Conservation (phyloP, 2,113 vertebrate species). For the Coryphaenoides rupestris region DNA sequence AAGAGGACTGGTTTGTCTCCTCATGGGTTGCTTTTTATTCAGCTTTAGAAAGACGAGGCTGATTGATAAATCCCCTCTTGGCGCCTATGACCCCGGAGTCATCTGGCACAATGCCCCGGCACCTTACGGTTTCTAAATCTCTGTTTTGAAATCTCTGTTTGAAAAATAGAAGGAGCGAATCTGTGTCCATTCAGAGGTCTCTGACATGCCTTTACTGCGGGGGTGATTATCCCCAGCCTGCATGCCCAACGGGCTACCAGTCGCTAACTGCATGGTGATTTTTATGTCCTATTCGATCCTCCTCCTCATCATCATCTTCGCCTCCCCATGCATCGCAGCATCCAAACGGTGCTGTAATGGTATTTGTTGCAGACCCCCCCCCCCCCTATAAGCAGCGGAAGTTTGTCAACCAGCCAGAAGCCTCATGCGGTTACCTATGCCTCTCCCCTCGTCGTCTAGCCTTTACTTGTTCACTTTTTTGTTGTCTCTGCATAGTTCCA, state of each 20-base stretch:
- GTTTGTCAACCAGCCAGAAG: conserved; percentile 76
- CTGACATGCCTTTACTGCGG: conserved; percentile 77
- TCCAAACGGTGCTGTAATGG: conserved; percentile 78
- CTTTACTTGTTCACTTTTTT: conserved; percentile 91
- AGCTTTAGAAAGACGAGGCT: conserved; percentile 71
- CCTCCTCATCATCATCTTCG: conserved; percentile 71
- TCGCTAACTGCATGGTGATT: conserved; percentile 68
- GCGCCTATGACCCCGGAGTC: conserved; percentile 85
- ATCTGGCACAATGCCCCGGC: conserved; percentile 74
- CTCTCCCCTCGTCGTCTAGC: conserved; percentile 71
- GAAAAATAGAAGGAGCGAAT: conserved; percentile 78
- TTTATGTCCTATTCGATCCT: conserved; percentile 74
- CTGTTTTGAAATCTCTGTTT: conserved; percentile 72
- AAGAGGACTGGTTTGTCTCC: conserved; percentile 75
- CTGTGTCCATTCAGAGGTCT: conserved; percentile 80
- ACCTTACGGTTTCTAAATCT: conserved; percentile 50
- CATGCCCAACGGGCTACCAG: conserved; percentile 66
- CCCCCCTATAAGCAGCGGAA: conserved; percentile 70
- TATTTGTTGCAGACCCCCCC: conserved; percentile 78
- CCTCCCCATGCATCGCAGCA: conserved; percentile 60
- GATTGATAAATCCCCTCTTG: conserved; percentile 68
- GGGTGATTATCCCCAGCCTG: conserved; percentile 73
- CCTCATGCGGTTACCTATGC: conserved; percentile 75
- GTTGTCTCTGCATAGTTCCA: conserved; percentile 89
- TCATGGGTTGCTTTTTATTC: conserved; percentile 75